Evolutionary conservation across 2,888 invertebrate species (phyloP), one percentile per base, ranked within the genome.

Genomic region (Lithophane socia): DNA sequence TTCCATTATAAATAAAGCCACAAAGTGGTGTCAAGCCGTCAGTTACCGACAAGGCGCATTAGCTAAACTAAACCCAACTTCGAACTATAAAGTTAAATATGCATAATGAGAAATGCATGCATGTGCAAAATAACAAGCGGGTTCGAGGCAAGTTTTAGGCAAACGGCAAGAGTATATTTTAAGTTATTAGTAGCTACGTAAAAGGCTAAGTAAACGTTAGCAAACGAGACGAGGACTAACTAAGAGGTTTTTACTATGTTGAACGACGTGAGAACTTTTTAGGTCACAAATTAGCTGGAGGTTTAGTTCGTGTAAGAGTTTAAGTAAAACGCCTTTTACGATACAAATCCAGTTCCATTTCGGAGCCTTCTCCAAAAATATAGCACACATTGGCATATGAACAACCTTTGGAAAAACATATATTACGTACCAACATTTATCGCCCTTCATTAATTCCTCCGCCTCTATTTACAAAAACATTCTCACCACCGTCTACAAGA

Each of bases 61-160:
- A 73, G 74, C 70, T 79, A 18, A 79, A 79, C 79, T 77, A 58
- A 73, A 80, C 75, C 65, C 3, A 84, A 79, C 76, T 78, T 61
- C 47, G 8, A 66, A 64, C 85, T 63, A 60, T 78, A 73, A 87
- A 85, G 83, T 86, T 72, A 75, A 82, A 82, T 73, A 80, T 82
- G 79, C 72, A 80, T 75, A 78, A 75, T 82, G 84, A 83, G 83
- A 75, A 75, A 83, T 78, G 84, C 68, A 82, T 75, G 73, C 83
- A 83, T 64, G 82, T 70, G 78, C 77, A 75, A 86, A 77, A 77
- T 85, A 86, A 77, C 86, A 80, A 80, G 58, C 37, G 9, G 65
- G 72, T 82, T 75, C 24, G 56, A 37, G 69, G 65, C 5, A 83
- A 84, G 75, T 79, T 83, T 83, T 79, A 72, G 84, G 54, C 68